Evolutionary conservation across 2,797 vertebrate species (phyloP), one percentile per base, ranked within the genome.

Genomic region (Lepidocolaptes lacrymiger): DNA sequence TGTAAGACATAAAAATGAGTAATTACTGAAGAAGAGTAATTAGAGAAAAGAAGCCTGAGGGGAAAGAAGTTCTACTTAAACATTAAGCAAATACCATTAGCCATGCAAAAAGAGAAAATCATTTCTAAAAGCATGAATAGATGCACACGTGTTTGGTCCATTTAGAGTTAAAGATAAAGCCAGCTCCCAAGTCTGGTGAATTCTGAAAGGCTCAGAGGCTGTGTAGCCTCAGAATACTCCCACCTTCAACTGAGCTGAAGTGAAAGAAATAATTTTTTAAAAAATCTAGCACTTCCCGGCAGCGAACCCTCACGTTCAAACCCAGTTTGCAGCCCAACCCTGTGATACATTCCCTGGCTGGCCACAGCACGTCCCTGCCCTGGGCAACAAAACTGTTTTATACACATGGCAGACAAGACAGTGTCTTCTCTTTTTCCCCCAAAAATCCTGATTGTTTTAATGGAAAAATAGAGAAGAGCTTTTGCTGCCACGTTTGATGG

Each of bases 11-110:
- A 94, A 92, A 92, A 94, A 84, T 64, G 67, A 84, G 89, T 97
- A 95, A 95, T 96, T 94, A 92, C 91, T 86, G 68, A 89, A 93
- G 85, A 93, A 88, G 74, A 91, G 67, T 96, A 94, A 97, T 95
- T 96, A 95, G 78, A 85, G 78, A 85, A 85, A 91, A 91, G 91
- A 80, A 95, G 79, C 79, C 93, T 96, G 81, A 95, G 85, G 94
- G 83, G 82, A 91, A 95, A 95, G 78, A 93, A 91, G 95, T 86
- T 95, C 91, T 96, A 91, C 83, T 94, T 93, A 94, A 95, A 85
- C 64, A 39, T 90, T 73, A 89, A 78, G 88, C 77, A 75, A 96
- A 74, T 88, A 75, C 34, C 27, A 51, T 94, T 91, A 95, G 39
- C 72, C 69, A 41, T 72, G 69, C 76, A 88, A 86, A 82, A 80